Conservation (phyloP, 2,113 vertebrate genomes). For the Petromus typicus region DNA sequence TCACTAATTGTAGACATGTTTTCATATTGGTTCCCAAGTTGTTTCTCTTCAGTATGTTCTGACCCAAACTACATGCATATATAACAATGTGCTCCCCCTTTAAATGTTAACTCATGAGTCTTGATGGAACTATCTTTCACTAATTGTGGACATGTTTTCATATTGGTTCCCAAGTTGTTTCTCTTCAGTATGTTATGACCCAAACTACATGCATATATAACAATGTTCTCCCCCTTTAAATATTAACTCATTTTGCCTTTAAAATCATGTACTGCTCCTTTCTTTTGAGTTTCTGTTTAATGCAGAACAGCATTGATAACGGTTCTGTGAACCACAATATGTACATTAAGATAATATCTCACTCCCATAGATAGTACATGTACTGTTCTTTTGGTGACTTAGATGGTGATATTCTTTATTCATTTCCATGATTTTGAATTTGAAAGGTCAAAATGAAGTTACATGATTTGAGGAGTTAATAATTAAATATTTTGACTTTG, state of each 20-base stretch:
- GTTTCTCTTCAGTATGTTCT: neutral
- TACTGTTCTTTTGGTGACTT: neutral
- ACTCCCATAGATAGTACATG: neutral
- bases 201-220: neutral
- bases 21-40: neutral
- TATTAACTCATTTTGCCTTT: neutral
- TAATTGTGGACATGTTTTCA: slow-evolving; percentile 1
- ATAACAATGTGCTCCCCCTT: no score
- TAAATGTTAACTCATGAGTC: no score
- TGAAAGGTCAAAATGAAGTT: neutral
- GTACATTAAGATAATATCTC: neutral
- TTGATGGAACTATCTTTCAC: neutral
- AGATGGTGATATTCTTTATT: neutral
- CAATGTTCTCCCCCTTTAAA: neutral
- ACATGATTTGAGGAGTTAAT: neutral
- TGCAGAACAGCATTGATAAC: neutral
- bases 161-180: neutral
- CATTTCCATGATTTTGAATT: neutral
- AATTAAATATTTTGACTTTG: slow-evolving; percentile 12
- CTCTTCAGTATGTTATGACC: neutral
- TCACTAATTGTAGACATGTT: neutral
- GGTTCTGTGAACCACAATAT: neutral
- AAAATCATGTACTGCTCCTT: neutral
- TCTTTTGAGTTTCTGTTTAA: neutral
- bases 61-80: neutral